Base-by-base conservation (phyloP, 2,113 vertebrate genomes). In the Tangachromis dhanisi region DNA sequence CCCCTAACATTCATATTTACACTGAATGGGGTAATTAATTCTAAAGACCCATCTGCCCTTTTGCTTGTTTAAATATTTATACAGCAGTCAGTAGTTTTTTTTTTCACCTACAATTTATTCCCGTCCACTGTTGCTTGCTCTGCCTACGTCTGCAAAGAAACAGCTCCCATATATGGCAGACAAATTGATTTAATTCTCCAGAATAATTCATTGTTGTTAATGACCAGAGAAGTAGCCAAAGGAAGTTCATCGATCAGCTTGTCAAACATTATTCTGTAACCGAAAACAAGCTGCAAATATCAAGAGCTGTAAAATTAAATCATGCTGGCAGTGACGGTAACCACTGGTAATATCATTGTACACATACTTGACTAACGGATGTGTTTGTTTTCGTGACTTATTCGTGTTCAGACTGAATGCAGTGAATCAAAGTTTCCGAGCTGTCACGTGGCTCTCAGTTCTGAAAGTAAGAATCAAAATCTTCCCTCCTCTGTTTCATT, bases 41-140 rank as follows among this genome's bases (percentile, higher is more conserved):
- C 92, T 85, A 92, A 96, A 95, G 89, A 94, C 90, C 89, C 86
- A 93, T 95, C 92, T 96, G 95, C 92, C 95, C 96, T 97, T 97
- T 96, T 83, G 53, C 89, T 88, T 94, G 82, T 90, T 97, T 94
- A 97, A 97, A 96, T 95, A 97, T 97, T 96, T 92, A 97, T 94
- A 68, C 87, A 86, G 86, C 91, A 88, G 84, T 85, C 81, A 71
- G 53, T 87, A 19, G 76, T 53, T 79, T 93, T 91, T 90, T 90
- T 83, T 83, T 88, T 86, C 55, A 71, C 54, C 71, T 68, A 57
- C 83, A 16, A 82, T 90, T 86, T 85, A 84, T 87, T 88, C 89
- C 73, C 61, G 53, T 86, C 76, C 84, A 51, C 81, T 54, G 84
- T 78, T 19, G 12, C 82, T 90, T 17, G 24, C 83, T 91, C 76